A percentile compares a stretch with the other conserved stretches of the same genome.
Evolutionary conservation across 2,113 vertebrate genomes (phyloP).

Genomic region (Chlamydotis undulata): DNA sequence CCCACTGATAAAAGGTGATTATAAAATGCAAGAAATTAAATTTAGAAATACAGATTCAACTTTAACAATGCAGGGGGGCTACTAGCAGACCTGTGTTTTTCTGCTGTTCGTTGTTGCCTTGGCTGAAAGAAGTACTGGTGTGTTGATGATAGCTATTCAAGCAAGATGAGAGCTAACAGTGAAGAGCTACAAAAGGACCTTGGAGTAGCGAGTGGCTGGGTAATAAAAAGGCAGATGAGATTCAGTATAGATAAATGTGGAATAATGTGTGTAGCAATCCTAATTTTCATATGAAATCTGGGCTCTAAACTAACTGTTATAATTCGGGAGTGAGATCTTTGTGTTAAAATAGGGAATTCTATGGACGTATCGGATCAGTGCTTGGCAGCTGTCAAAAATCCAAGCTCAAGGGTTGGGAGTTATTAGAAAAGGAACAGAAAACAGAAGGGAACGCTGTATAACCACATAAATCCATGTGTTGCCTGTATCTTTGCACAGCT

Average conservation of each 20-base stretch:
- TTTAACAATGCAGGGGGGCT: background rate
- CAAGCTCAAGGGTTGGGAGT: background rate
- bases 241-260: background rate
- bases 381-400: constrained; percentile 37
- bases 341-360: constrained; percentile 8
- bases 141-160: background rate
- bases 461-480: background rate
- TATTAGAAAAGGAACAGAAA: background rate
- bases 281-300: constrained; percentile 33
- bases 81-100: background rate
- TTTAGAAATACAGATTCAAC: background rate
- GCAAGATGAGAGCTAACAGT: background rate
- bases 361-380: background rate
- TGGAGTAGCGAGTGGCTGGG: background rate
- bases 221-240: constrained; percentile 11
- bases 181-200: background rate
- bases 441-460: background rate
- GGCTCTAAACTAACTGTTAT: background rate
- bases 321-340: background rate
- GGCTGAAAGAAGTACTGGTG: background rate
- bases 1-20: background rate
- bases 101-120: background rate
- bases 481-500: background rate
- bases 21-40: background rate
- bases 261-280: background rate